phyloP scores from a whole-genome alignment of 2,113 vertebrate species.

The Strix uralensis region DNA sequence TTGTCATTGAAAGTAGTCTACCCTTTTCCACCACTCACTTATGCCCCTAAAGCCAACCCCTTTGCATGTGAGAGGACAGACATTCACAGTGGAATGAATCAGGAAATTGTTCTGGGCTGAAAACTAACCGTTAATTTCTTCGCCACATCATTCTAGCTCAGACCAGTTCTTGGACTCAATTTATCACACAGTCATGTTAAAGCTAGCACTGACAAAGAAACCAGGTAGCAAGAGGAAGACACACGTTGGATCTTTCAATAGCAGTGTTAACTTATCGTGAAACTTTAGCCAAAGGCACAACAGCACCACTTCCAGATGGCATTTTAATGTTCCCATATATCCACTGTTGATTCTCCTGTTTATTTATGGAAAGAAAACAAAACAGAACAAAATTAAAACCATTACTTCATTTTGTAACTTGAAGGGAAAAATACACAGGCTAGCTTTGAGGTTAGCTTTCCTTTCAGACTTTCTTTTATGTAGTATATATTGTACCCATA shows the following conservation, averaged over 20 bases:
- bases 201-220: neutral
- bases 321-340: neutral
- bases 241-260: neutral
- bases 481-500: neutral
- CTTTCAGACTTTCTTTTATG: neutral
- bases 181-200: neutral
- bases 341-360: neutral
- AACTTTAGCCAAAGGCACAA: neutral
- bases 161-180: neutral
- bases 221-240: neutral
- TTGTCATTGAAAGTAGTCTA: neutral
- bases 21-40: neutral
- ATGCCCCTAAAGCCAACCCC: neutral
- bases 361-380: neutral
- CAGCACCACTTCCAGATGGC: neutral
- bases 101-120: neutral
- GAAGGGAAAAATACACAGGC: neutral
- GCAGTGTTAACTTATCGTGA: neutral
- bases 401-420: neutral
- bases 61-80: neutral
- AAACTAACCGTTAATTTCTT: neutral
- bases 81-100: neutral
- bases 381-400: neutral
- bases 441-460: neutral
- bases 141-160: neutral